These are phyloP conservation scores for Pedetes capensis DNA, from an alignment of 2,113 vertebrate genomes.

Conservation along the genomic window DNA sequence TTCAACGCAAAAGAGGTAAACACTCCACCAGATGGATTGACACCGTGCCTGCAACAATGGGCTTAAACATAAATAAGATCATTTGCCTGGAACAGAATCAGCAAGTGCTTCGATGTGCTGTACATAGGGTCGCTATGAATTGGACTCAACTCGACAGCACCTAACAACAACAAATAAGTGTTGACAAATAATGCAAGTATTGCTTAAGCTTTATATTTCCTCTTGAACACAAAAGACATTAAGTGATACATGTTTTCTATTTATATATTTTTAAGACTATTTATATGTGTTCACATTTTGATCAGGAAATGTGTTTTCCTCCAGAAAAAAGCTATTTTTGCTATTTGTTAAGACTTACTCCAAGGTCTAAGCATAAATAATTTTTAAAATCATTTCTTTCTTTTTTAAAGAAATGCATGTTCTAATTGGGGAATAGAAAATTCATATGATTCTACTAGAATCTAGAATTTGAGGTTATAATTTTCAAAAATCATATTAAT, in stretches of 20 bases:
- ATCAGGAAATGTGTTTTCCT: neutral
- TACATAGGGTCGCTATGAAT: too few relatives aligned
- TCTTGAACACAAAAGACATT: neutral
- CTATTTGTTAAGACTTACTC: neutral
- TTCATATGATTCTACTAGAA: neutral
- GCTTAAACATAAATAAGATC: too few relatives aligned
- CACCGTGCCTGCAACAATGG: too few relatives aligned
- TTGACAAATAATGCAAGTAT: neutral
- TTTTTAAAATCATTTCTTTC: neutral
- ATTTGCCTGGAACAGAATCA: too few relatives aligned
- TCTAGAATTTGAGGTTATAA: neutral
- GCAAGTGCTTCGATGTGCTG: too few relatives aligned
- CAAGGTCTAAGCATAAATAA: neutral
- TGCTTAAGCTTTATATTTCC: neutral
- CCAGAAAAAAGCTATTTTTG: neutral
- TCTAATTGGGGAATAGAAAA: neutral
- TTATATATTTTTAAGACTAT: neutral
- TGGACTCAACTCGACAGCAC: too few relatives aligned
- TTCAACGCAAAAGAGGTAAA: too few relatives aligned
- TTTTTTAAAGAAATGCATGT: neutral
- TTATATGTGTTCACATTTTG: neutral
- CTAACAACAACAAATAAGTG: too few relatives aligned
- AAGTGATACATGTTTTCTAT: neutral
- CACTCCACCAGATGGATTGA: too few relatives aligned
- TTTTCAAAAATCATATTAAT: neutral